phyloP scores from a whole-genome alignment of 1,140 invertebrate genomes.

The Tetraneura akinire region DNA sequence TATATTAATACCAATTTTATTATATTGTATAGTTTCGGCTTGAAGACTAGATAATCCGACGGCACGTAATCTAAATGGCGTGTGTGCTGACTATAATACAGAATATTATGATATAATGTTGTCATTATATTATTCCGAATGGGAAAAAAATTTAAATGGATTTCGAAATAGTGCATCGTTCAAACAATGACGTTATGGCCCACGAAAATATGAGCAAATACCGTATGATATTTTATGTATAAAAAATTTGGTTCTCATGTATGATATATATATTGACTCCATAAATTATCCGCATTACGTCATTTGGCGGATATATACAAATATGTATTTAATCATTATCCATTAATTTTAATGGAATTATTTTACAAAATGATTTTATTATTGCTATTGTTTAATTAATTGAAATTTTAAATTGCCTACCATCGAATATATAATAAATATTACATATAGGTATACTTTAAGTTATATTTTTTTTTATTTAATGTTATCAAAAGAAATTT shows the following conservation, averaged over 20 bases:
- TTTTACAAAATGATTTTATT: background rate
- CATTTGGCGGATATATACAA: background rate
- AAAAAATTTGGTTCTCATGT: background rate
- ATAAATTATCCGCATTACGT: background rate
- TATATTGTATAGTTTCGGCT: too few relatives aligned
- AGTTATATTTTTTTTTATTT: too few relatives aligned
- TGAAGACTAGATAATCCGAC: too few relatives aligned
- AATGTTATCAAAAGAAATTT: conserved; percentile 19
- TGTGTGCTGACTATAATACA: background rate
- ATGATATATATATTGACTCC: too few relatives aligned
- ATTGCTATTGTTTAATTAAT: conserved; percentile 22
- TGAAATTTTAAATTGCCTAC: background rate
- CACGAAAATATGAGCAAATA: background rate
- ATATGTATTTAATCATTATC: too few relatives aligned
- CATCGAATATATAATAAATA: background rate
- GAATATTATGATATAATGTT: background rate
- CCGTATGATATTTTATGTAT: background rate
- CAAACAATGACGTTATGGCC: background rate
- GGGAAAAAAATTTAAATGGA: background rate
- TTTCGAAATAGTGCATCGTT: background rate
- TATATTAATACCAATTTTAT: too few relatives aligned
- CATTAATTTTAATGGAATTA: background rate
- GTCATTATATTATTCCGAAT: background rate
- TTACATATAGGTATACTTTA: background rate
- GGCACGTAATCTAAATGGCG: background rate